Conservation (phyloP, 2,888 invertebrate species). For the Corbicula japonica region DNA sequence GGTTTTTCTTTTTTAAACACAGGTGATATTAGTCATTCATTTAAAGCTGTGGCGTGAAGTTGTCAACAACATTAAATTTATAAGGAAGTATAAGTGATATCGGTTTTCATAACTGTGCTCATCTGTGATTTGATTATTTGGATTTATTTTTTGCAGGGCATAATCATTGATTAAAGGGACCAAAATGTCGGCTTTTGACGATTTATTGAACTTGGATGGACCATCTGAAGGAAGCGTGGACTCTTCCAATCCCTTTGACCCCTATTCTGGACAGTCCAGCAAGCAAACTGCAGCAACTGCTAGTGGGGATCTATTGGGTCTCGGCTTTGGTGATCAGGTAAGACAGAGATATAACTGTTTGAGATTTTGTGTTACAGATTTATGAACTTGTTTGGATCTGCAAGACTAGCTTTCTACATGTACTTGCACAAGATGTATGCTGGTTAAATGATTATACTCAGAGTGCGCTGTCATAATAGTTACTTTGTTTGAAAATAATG, state of each 20-base stretch:
- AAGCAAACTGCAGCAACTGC: constrained; percentile 63
- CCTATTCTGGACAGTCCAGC: constrained; percentile 70
- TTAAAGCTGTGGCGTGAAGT: background rate
- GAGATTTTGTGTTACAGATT: no score
- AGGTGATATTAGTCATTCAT: background rate
- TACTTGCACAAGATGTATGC: background rate
- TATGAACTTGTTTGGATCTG: background rate
- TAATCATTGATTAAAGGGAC: background rate
- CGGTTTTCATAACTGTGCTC: background rate
- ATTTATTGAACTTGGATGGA: constrained; percentile 74
- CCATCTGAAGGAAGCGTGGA: constrained; percentile 63
- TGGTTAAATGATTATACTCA: background rate
- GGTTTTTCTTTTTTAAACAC: no score
- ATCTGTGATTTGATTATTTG: background rate
- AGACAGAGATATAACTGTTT: no score
- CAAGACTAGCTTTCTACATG: background rate
- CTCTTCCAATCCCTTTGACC: constrained; percentile 74
- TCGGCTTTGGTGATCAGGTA: constrained; percentile 74
- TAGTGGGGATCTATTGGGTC: constrained; percentile 70
- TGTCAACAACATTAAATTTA: background rate
- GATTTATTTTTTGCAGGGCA: background rate
- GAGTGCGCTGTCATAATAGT: background rate
- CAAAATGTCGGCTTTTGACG: constrained; percentile 74
- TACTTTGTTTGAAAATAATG: background rate
- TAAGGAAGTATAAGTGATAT: constrained; percentile 1